Evolutionary conservation across 2,888 invertebrate species (phyloP), one percentile per base, ranked within the genome.

Genomic region (Drosophila sordidapex): DNA sequence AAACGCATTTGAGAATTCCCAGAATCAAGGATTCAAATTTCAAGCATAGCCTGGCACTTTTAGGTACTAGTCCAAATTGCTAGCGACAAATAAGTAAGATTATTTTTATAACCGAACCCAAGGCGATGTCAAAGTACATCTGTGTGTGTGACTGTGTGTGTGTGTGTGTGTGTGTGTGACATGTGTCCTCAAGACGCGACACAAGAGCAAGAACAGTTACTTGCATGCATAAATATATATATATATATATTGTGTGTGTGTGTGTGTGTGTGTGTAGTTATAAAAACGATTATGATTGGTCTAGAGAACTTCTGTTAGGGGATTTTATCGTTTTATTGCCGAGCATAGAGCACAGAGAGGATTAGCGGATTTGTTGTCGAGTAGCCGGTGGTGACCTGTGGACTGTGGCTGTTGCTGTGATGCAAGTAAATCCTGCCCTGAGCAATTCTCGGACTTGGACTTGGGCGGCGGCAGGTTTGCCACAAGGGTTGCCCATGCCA

Each of bases 231-330:
- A 13, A 2, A 13, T 18, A 13, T 8, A 43, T 21, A 21, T 46
- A 46, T 46, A 21, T 15, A 13, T 21, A 46, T 7, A 46, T 7
- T 43, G 0, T 43, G 0, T n/a, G n/a, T n/a, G n/a, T n/a, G n/a
- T 46, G 25, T 56, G 8, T 36, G 27, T 59, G 11, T 40, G 40
- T 43, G 46, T 63, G 62, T 36, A 18, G 79, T 78, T 89, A 87
- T 87, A 83, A 87, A 81, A 88, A 83, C 90, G 88, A 88, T 89
- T 90, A 90, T 90, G 89, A 89, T 90, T 89, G 90, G 89, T 90
- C 86, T 76, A 82, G 73, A 82, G 74, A 81, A 74, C 74, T 76
- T 70, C 63, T 71, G 83, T 84, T 70, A 76, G 70, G 77, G 79
- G 68, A 88, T 80, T 82, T 81, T 82, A 76, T 81, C 51, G 78